Evolutionary conservation across 1,140 invertebrate genomes (phyloP).

Genomic region (Arion vulgaris): DNA sequence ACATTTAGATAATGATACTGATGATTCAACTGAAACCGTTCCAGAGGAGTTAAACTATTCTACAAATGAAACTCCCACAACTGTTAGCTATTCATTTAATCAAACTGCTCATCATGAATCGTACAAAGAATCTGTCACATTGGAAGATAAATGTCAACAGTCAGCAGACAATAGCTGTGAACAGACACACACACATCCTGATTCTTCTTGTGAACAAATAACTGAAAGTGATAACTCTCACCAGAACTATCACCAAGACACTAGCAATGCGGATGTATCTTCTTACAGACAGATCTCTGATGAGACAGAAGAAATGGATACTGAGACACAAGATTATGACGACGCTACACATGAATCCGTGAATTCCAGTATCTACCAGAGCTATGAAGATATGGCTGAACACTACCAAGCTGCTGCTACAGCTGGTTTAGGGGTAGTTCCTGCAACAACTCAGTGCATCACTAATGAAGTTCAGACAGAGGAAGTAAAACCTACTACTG

Average conservation of each 20-base stretch:
- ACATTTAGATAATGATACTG: background rate
- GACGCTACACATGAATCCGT: background rate
- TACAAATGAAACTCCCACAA: background rate
- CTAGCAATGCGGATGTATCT: background rate
- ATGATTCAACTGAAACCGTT: background rate
- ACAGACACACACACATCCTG: background rate
- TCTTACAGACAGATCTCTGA: constrained; percentile 18
- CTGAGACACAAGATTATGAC: background rate
- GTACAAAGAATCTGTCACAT: background rate
- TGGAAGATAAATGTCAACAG: background rate
- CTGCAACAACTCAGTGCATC: background rate
- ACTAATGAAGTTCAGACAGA: background rate
- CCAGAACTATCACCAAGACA: background rate
- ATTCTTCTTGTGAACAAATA: background rate
- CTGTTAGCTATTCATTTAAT: background rate
- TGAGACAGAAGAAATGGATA: constrained; percentile 25
- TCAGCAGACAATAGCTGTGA: background rate
- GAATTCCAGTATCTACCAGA: constrained; percentile 20
- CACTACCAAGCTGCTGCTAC: background rate
- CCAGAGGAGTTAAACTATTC: background rate
- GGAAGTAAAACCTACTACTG: background rate
- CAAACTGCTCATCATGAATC: background rate
- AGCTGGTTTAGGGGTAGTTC: background rate
- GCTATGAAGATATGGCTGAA: constrained; percentile 9
- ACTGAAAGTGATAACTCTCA: too few species aligned